Base-by-base conservation (phyloP, 2,888 invertebrate genomes). In the Encarsia formosa region DNA sequence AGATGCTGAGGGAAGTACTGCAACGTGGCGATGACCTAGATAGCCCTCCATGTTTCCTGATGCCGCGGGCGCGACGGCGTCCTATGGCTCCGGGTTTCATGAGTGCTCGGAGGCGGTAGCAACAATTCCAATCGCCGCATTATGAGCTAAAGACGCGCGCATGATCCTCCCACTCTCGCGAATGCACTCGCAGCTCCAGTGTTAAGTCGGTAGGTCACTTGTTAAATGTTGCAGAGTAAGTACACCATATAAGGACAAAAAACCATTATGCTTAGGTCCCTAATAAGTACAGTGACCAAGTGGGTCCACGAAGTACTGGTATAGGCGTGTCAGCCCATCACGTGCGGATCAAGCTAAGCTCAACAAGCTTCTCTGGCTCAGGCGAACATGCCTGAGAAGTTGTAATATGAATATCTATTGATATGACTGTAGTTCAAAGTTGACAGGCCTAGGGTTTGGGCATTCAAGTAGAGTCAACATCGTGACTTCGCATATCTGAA, bases 31-130 rank as follows among this genome's bases (percentile, higher is more conserved):
- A 23, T 46, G 45, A 45, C 34, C 44, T 32, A 23, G 45, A 34
- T 49, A 49, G 41, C 62, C 59, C 63, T 66, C 62, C 59, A 58
- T 63, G 52, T 56, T 61, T 63, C 61, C 60, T 61, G 65, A 61
- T 65, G 65, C 67, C 65, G 65, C 66, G 66, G 67, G 66, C 67
- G 67, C 62, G 64, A 62, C 65, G 65, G 67, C 68, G 68, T 68
- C 67, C 61, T 61, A 49, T 42, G 52, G 61, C 55, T 54, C 63
- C 63, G 69, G 67, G 34, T 41, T 65, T 29, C 58, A 69, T 64
- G 59, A 56, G 23, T 49, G 31, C 40, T 49, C 61, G 54, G 61
- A 68, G 63, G 67, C 66, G 9, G 1, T 16, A 9, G 20, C n/a
- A 23, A 26, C 20, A 8, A 8, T 19, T 35, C 22, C n/a, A 38